Evolutionary conservation across 2,888 invertebrate species (phyloP).

Genomic region (Pyralis farinalis): DNA sequence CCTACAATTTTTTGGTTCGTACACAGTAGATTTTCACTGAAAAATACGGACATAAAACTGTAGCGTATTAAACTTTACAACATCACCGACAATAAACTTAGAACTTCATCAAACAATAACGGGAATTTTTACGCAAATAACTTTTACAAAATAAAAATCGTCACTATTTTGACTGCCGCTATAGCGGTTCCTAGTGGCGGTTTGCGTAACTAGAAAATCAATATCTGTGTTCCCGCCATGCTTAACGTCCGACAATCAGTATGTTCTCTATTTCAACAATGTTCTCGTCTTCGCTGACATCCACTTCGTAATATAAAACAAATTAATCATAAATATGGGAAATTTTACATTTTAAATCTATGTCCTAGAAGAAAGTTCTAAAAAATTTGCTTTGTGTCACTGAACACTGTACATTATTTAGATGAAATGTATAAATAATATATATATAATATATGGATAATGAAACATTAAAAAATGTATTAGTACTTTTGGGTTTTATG

Average conservation of each 20-base stretch:
- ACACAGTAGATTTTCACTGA: neutral
- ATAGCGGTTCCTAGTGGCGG: slow-evolving; percentile 48
- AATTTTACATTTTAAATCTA: no score
- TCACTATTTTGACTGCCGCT: slow-evolving; percentile 46
- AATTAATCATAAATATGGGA: slow-evolving; percentile 1
- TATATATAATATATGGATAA: no score
- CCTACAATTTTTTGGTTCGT: neutral
- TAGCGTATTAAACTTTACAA: neutral
- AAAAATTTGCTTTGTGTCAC: no score
- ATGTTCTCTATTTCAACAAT: slow-evolving; percentile 22
- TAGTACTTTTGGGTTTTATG: no score
- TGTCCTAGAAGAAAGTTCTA: no score
- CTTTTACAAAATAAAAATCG: neutral
- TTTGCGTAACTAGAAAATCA: slow-evolving; percentile 45
- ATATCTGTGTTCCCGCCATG: slow-evolving; percentile 41
- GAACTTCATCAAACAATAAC: no score
- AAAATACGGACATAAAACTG: neutral
- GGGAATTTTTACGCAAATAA: neutral
- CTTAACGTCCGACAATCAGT: slow-evolving; percentile 9
- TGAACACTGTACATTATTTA: no score
- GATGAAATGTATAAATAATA: no score
- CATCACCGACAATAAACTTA: no score
- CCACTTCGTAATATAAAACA: slow-evolving; percentile 3
- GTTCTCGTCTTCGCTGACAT: neutral
- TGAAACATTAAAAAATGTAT: no score